Base-by-base conservation (phyloP, 2,113 vertebrate genomes). In the Morone chrysops region DNA sequence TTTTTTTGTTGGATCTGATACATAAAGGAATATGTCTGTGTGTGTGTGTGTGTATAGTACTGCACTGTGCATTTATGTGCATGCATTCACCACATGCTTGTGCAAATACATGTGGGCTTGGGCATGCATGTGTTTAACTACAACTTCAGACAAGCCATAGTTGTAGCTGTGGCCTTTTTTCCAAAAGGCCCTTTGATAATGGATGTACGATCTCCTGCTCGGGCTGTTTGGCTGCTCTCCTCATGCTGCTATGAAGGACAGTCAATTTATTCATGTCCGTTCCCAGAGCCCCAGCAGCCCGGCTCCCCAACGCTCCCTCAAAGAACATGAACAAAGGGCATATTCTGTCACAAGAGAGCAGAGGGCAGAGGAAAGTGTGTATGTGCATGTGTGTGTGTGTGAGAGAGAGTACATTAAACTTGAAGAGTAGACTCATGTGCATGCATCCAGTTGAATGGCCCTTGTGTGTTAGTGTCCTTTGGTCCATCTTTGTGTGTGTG, bases 201-300 rank as follows among this genome's bases (percentile, higher is more conserved):
- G 43, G 80, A 76, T 86, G 78, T 90, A 82, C 78, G 85, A 87
- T 92, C 76, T 90, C 69, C 56, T 76, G 77, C 86, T 87, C 40
- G 50, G 84, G 83, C 73, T 89, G 86, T 86, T 85, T 84, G 82
- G 71, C 87, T 78, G 80, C 75, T 87, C 77, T 81, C 81, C 81
- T 89, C 73, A 40, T 75, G 47, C 84, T 78, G 82, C 84, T 75
- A 25, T 81, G 87, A 94, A 90, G 88, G 90, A 92, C 90, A 88
- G 89, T 87, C 80, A 87, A 85, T 87, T 91, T 91, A 93, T 92
- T 91, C 89, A 91, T 90, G 89, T 90, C 82, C 45, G 43, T 82
- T 90, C 81, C 77, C 84, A 80, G 80, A 88, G 83, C 20, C 80
- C 88, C 73, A 82, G 79, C 85, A 87, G 82, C 73, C 82, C 71